Evolutionary conservation across 1,140 invertebrate species (phyloP), one percentile per base, ranked within the genome.

Genomic region (Aphaenogaster floridana): DNA sequence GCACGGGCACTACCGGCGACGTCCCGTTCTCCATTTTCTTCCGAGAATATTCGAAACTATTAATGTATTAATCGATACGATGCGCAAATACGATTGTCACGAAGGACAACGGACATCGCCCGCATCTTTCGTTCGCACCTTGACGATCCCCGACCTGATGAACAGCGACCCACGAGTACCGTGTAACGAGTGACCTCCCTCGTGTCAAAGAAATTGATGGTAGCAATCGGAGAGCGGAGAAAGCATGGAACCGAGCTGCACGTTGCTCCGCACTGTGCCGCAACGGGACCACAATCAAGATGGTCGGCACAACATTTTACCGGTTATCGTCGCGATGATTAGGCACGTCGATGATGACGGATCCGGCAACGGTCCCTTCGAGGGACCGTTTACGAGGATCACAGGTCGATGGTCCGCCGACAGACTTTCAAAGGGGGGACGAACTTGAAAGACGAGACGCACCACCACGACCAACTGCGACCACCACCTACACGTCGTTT

Each of bases 401-500:
- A 74, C 87, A 28, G 80, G 78, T 89, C 81, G 81, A 86, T 88
- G 80, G 11, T 81, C 59, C 50, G 57, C 72, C 17, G 4, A 36
- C 54, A 21, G 54, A 28, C 52, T 34, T 80, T 80, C 77, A 48
- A 80, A 54, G 63, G 54, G 39, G 48, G 68, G 28, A 74, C 80
- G 80, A 84, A 84, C 45, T 84, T 61, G 57, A 79, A 66, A 63
- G 69, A 71, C 45, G 76, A 74, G 66, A 59, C 72, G 21, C 78
- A 64, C 57, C 39, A 84, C 78, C 42, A 76, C 71, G 57, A 52
- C 39, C 66, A 48, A 84, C 80, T 54, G 9, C 87, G 34, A 52
- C 57, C 42, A 74, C 76, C 63, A 88, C 42, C 78, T 89, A 86
- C 83, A 84, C 77, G 88, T 77, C 64, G 84, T 63, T 89, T 85